Base-by-base conservation (phyloP, 2,888 invertebrate species). In the Amiota minor region DNA sequence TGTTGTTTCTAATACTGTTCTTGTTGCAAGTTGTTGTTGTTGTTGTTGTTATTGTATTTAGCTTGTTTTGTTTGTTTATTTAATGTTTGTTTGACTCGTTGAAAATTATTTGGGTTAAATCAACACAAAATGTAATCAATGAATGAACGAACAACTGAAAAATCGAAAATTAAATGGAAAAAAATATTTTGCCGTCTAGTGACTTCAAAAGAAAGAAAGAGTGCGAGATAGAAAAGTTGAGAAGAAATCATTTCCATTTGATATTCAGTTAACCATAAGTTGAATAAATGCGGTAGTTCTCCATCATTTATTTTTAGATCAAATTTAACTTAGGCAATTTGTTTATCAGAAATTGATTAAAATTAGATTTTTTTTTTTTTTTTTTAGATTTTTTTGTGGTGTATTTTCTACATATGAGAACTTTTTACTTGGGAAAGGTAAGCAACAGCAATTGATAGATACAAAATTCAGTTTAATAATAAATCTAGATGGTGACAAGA, bases 51-150 rank as follows among this genome's bases (percentile, higher is more conserved):
- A 74, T 76, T 78, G 73, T 35, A 78, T 86, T 85, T 86, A 84
- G 86, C 81, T 84, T 75, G 76, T 50, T 72, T 76, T 82, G 77
- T 83, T 83, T 86, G 80, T 80, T 86, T 80, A 80, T 86, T 86
- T 79, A 80, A 79, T 86, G 80, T 86, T 87, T 85, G 80, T 77
- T 78, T 78, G 82, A 77, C 78, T 86, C 35, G 35, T 35, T 78
- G 76, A 84, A 82, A 80, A 82, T 85, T 85, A 86, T 86, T 85
- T 83, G 82, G 86, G 86, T 86, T 84, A 86, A 86, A 71, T 80
- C 79, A 82, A 83, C 83, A 78, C 71, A 80, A 80, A 80, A 81
- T 79, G 80, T 80, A 80, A 84, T 85, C 81, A 84, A 81, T 83
- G 84, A 84, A 86, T 83, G 81, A 81, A 85, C 81, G 80, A 80